phyloP scores from a whole-genome alignment of 2,113 vertebrate species.

The Xenopus borealis region DNA sequence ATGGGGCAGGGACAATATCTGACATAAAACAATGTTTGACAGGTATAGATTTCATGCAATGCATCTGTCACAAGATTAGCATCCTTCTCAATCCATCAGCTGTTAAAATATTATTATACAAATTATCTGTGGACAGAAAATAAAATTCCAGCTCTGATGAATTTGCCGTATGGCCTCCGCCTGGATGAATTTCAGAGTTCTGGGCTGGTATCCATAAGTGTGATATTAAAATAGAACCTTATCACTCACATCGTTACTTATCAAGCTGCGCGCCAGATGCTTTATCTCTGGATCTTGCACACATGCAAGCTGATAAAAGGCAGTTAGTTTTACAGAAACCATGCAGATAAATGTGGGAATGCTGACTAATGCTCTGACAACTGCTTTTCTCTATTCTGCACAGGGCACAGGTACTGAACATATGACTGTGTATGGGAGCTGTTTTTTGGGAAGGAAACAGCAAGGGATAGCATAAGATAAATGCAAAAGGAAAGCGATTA shows the following conservation, averaged over 20 bases:
- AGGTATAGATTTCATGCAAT: conserved; percentile 1
- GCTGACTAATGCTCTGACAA: too few species aligned
- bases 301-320: conserved; percentile 16
- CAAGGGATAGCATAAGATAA: too few species aligned
- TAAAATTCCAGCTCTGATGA: conserved; percentile 17
- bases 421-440: too few species aligned
- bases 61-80: background rate
- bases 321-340: background rate
- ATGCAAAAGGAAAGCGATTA: too few species aligned
- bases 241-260: conserved; percentile 9
- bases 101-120: conserved; percentile 25
- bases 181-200: conserved; percentile 21
- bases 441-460: too few species aligned
- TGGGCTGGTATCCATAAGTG: conserved; percentile 27
- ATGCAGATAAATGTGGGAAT: background rate
- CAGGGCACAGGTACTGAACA: too few species aligned
- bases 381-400: too few species aligned
- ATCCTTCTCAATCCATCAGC: conserved; percentile 18
- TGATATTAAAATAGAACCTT: conserved; percentile 38
- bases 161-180: background rate
- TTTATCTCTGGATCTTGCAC: conserved; percentile 5
- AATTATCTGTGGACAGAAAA: conserved; percentile 11
- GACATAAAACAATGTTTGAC: background rate
- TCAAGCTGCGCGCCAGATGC: background rate
- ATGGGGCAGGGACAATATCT: background rate